Base-by-base conservation (phyloP, 2,797 vertebrate genomes). In the Aulostomus chinensis region DNA sequence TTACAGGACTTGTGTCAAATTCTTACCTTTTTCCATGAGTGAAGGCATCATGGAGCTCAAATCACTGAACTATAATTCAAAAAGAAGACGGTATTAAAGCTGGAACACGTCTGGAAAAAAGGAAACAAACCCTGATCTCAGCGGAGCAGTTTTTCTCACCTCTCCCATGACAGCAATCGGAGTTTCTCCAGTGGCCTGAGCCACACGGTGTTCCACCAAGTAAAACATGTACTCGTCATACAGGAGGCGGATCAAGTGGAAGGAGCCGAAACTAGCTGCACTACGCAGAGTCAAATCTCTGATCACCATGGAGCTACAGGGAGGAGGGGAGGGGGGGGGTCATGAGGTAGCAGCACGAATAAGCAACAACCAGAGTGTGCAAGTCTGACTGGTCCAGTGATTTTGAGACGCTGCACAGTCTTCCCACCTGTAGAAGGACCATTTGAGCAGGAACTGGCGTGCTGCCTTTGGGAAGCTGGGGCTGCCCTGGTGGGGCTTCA, bases 141-240 rank as follows among this genome's bases (percentile, higher is more conserved):
- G 3, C 5, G 1, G 3, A 1, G 16, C 7, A 16, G 21, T 10
- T 17, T 15, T 7, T 30, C 91, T 86, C 72, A 99, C 96, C 95
- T 99, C 96, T 58, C 96, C 96, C 97, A 98, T 99, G n/a, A 98
- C 94, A 0, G 96, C 96, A 0, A 98, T 99, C 0, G 97, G 97
- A 0, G 95, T 98, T 85, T 99, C 96, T 24, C 97, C 96, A 0
- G 95, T 96, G 1, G 95, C 96, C 83, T 93, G 92, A 18, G 97
- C 97, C 5, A 99, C 96, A 0, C 96, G 94, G 24, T 98, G 96
- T 63, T 99, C 97, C 43, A 99, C 96, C 92, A 99, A 90, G 84
- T 98, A 99, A 74, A 99, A 99, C 97, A 99, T 99, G 89, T 99
- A 99, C 59, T 99, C 97, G 0, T 99, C 97, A 0, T 99, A 99